Evolutionary conservation across 1,140 invertebrate genomes (phyloP).

Genomic region (Drosophila nebulosa): DNA sequence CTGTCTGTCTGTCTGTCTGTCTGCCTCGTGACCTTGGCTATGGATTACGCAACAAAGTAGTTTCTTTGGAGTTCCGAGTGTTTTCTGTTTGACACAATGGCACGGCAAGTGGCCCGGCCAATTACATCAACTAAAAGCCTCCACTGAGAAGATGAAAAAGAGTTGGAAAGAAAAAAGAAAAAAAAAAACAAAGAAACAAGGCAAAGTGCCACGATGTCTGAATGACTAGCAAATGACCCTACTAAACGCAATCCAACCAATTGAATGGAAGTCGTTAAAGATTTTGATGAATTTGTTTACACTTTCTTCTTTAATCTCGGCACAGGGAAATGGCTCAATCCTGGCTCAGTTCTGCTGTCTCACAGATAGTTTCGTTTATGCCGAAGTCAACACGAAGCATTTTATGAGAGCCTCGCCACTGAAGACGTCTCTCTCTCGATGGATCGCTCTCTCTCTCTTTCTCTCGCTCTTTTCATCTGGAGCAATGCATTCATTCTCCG

Average conservation of each 20-base stretch:
- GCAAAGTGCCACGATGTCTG: not conserved
- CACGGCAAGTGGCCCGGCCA: conserved; percentile 74
- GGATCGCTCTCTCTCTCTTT: no score
- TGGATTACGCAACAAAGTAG: conserved; percentile 24
- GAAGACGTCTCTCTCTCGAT: no score
- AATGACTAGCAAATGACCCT: not conserved
- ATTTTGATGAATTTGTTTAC: no score
- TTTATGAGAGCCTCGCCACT: no score
- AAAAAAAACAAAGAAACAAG: not conserved
- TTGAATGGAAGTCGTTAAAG: no score
- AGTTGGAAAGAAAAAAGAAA: not conserved
- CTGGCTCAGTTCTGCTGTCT: no score
- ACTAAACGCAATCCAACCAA: no score
- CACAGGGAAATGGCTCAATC: no score
- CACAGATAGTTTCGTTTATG: no score
- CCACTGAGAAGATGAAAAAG: conserved; percentile 13
- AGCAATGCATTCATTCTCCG: not conserved
- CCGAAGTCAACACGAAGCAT: no score
- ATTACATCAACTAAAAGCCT: conserved; percentile 42
- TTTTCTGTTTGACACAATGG: conserved; percentile 27
- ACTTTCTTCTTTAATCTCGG: no score
- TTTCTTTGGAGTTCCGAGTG: not conserved
- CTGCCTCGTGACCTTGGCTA: conserved; percentile 38
- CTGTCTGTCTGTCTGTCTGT: conserved; percentile 32
- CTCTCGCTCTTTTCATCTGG: not conserved